These are phyloP conservation scores for Zaprionus taronus DNA, from an alignment of 1,140 invertebrate species.

Conservation along the genomic window DNA sequence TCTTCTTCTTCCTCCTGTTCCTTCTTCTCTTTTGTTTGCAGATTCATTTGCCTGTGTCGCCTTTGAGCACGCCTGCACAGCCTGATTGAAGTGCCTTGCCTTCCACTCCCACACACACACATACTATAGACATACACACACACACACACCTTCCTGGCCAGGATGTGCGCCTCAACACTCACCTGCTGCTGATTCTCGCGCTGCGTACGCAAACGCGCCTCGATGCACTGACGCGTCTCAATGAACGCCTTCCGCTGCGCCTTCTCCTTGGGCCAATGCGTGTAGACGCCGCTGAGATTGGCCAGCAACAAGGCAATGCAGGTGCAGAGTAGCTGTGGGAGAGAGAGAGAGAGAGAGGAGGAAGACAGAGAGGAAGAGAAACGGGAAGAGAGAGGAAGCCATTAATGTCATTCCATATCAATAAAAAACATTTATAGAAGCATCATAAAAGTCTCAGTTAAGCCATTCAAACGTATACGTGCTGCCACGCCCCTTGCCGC, in stretches of 20 bases:
- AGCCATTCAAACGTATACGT: not conserved
- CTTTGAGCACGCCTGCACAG: constrained; percentile 20
- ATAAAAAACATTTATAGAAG: not conserved
- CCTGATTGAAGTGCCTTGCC: not conserved
- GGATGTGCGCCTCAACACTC: constrained; percentile 61
- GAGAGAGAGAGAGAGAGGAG: not conserved
- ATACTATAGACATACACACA: not conserved
- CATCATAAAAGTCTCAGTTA: not conserved
- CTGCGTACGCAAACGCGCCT: constrained; percentile 95
- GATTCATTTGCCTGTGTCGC: constrained; percentile 26
- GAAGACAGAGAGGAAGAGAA: not conserved
- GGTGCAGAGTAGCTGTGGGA: constrained; percentile 88
- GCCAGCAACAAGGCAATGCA: constrained; percentile 89
- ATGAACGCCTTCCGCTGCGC: constrained; percentile 96
- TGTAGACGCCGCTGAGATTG: constrained; percentile 95
- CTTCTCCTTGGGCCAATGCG: constrained; percentile 95
- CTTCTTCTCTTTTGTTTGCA: constrained; percentile 7
- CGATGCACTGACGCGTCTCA: constrained; percentile 97
- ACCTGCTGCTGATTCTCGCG: constrained; percentile 98
- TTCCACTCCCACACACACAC: not conserved
- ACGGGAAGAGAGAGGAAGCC: not conserved
- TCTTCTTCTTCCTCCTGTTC: not conserved
- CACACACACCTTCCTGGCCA: not conserved
- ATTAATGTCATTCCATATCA: constrained; percentile 1
- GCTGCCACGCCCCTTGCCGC: no score